Evolutionary conservation across 2,797 vertebrate genomes (phyloP).

Genomic region (Rousettus madagascariensis): DNA sequence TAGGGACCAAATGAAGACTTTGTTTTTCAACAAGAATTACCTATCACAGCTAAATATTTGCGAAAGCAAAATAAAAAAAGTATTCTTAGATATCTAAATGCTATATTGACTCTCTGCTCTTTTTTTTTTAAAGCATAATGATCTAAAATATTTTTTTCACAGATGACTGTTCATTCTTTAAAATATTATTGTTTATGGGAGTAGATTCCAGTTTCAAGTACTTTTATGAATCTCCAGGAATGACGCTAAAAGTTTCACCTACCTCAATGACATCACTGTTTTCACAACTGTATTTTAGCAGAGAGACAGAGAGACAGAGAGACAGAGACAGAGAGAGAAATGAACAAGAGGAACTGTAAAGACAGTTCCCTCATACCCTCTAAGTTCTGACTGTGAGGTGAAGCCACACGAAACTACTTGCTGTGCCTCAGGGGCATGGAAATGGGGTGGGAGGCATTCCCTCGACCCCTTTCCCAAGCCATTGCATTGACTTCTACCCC

Average conservation of each 20-base stretch:
- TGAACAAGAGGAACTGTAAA: neutral
- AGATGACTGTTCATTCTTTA: neutral
- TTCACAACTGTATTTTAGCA: neutral
- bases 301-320: neutral
- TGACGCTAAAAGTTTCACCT: neutral
- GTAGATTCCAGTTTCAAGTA: neutral
- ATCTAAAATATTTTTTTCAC: neutral
- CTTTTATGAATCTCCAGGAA: neutral
- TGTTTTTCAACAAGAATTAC: neutral
- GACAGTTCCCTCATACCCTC: neutral
- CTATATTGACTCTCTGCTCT: neutral
- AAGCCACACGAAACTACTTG: neutral
- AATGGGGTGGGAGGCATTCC: fast-evolving
- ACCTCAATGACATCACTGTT: neutral
- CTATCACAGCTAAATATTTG: conserved; percentile 38
- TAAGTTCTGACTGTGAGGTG: neutral
- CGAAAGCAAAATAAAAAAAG: neutral
- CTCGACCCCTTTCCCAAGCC: neutral
- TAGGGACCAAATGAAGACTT: neutral
- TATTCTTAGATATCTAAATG: neutral
- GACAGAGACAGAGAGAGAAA: neutral
- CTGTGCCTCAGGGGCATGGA: fast-evolving
- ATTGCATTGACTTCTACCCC: neutral
- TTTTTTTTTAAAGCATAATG: neutral
- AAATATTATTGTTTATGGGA: neutral